phyloP scores from a whole-genome alignment of 2,888 invertebrate species.

The Cotesia congregata region DNA sequence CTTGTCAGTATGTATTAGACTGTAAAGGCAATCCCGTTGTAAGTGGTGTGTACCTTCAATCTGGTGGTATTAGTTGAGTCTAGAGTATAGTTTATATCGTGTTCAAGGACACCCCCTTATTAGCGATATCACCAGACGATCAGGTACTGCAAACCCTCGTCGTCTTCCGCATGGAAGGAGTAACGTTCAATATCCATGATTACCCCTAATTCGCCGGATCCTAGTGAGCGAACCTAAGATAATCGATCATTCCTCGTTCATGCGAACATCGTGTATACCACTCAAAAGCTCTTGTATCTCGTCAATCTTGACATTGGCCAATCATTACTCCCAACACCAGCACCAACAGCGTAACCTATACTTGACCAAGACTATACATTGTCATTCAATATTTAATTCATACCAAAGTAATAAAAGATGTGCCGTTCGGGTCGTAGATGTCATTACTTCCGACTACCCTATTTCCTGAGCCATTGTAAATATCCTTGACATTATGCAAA shows the following conservation, averaged over 20 bases:
- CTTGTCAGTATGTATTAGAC: not conserved
- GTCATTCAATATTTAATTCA: not conserved
- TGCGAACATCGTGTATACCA: slow-evolving; percentile 11
- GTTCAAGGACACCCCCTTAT: slow-evolving; percentile 15
- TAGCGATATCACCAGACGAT: slow-evolving; percentile 10
- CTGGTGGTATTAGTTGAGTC: not conserved
- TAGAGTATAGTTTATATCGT: slow-evolving; percentile 2
- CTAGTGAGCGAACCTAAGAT: slow-evolving; percentile 47
- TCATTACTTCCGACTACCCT: not conserved
- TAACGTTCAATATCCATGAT: slow-evolving; percentile 63
- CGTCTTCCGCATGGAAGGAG: not conserved
- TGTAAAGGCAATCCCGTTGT: not conserved
- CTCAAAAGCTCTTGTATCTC: slow-evolving; percentile 9
- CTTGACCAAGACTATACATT: not conserved
- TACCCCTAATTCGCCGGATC: slow-evolving; percentile 63
- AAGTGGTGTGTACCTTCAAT: not conserved
- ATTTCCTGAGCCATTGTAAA: not conserved
- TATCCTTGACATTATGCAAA: slow-evolving; percentile 10
- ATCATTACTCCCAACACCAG: not conserved
- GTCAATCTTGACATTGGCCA: slow-evolving; percentile 6
- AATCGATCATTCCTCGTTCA: slow-evolving; percentile 44
- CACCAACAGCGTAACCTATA: not conserved
- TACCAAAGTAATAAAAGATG: not conserved
- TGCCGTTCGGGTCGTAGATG: not conserved
- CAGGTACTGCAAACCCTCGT: not conserved